Conservation (phyloP, 2,888 invertebrate species). For the Altica lythri region DNA sequence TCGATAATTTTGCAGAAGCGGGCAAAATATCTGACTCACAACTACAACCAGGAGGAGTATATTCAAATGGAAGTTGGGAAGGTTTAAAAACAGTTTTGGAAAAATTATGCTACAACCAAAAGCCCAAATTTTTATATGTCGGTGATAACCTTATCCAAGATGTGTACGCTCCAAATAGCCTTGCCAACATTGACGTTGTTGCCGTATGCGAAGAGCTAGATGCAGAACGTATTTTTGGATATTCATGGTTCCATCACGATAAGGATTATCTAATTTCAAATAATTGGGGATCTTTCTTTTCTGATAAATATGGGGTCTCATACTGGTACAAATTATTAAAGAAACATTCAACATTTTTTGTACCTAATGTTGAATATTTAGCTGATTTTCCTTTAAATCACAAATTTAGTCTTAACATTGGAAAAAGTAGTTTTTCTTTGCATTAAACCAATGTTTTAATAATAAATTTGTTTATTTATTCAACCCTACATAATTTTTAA, state of each 20-base stretch:
- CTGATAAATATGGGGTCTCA: constrained; percentile 55
- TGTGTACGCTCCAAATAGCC: constrained; percentile 67
- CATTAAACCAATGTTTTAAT: too few relatives aligned
- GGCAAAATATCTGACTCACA: constrained; percentile 11
- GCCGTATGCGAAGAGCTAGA: constrained; percentile 72
- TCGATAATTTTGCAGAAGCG: constrained; percentile 54
- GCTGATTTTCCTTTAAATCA: constrained; percentile 61
- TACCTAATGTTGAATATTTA: constrained; percentile 66
- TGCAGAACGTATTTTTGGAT: constrained; percentile 61
- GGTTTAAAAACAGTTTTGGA: constrained; percentile 61
- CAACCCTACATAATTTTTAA: too few relatives aligned
- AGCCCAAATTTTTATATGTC: constrained; percentile 68
- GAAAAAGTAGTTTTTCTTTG: too few relatives aligned
- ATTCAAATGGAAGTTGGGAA: constrained; percentile 66
- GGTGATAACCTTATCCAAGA: constrained; percentile 81
- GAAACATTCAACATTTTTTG: constrained; percentile 67
- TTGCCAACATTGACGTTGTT: constrained; percentile 67
- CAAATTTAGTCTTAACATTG: too few relatives aligned
- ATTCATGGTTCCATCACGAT: constrained; percentile 56
- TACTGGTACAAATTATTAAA: constrained; percentile 69
- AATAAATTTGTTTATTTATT: too few relatives aligned
- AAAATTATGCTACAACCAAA: constrained; percentile 50
- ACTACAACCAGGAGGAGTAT: constrained; percentile 57
- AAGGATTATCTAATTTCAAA: constrained; percentile 62
- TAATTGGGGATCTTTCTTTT: constrained; percentile 74